phyloP scores from a whole-genome alignment of 37 sponge, comb jelly and placozoan species.

The Cliona cf. orientalis region DNA sequence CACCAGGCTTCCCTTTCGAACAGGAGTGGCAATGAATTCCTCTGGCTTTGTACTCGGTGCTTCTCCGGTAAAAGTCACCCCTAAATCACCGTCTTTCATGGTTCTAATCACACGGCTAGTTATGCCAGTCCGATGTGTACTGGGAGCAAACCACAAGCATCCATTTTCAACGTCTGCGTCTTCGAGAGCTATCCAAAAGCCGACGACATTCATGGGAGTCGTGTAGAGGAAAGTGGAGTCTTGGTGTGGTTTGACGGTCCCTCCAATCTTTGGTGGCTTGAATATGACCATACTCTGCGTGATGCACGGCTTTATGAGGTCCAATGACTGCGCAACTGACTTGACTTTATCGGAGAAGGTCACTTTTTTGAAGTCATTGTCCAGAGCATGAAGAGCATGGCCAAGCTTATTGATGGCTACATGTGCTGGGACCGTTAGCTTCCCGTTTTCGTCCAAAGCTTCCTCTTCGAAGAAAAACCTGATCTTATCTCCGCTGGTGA shows the following conservation, averaged over 20 bases:
- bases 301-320: conserved; percentile 76
- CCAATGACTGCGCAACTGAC: conserved; percentile 57
- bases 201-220: conserved; percentile 75
- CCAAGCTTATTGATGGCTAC: conserved; percentile 91
- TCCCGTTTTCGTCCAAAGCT: conserved; percentile 80
- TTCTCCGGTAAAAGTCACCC: conserved; percentile 46
- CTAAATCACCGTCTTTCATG: conserved; percentile 36
- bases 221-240: conserved; percentile 95
- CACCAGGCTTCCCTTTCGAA: conserved; percentile 85
- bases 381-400: conserved; percentile 92
- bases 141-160: conserved; percentile 97
- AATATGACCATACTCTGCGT: conserved; percentile 97
- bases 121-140: conserved; percentile 72
- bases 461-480: conserved; percentile 95
- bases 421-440: conserved; percentile 53
- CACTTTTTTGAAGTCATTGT: conserved; percentile 78
- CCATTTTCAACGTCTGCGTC: conserved; percentile 93
- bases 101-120: conserved; percentile 38
- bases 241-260: conserved; percentile 82
- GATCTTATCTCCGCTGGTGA: conserved; percentile 93
- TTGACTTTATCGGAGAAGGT: conserved; percentile 69
- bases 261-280: conserved; percentile 85
- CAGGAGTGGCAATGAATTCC: conserved; percentile 74
- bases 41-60: conserved; percentile 40
- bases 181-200: conserved; percentile 98